phyloP scores from a whole-genome alignment of 2,113 vertebrate species.

The Apteryx mantelli region DNA sequence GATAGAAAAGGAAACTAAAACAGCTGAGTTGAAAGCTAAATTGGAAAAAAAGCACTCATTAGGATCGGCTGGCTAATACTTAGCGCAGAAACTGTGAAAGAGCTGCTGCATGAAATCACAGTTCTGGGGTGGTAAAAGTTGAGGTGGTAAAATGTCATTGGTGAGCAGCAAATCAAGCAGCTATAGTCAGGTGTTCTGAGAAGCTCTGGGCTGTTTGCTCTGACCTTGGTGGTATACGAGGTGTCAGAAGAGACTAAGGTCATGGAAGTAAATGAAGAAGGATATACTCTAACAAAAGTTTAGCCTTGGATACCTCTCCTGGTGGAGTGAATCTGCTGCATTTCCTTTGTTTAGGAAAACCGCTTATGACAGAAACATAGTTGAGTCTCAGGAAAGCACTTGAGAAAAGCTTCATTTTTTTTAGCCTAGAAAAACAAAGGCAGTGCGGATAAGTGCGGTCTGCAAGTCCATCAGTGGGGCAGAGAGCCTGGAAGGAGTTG shows the following conservation, averaged over 20 bases:
- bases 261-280: not conserved
- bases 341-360: not conserved
- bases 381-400: not conserved
- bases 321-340: not conserved
- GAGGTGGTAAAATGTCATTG: not conserved
- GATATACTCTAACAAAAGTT: not conserved
- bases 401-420: not conserved
- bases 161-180: not conserved
- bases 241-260: not conserved
- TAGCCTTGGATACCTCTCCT: not conserved
- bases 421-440: not conserved
- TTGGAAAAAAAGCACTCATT: not conserved
- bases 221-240: not conserved
- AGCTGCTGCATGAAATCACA: not conserved
- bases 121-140: not conserved
- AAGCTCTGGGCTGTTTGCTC: not conserved
- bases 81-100: not conserved
- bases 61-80: not conserved
- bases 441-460: accelerated
- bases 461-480: not conserved
- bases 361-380: not conserved
- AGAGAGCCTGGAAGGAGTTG: not conserved
- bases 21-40: not conserved
- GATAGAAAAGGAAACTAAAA: not conserved
- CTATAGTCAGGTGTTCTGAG: not conserved